Evolutionary conservation across 2,888 invertebrate species (phyloP).

Genomic region (Eucera pruinosa): DNA sequence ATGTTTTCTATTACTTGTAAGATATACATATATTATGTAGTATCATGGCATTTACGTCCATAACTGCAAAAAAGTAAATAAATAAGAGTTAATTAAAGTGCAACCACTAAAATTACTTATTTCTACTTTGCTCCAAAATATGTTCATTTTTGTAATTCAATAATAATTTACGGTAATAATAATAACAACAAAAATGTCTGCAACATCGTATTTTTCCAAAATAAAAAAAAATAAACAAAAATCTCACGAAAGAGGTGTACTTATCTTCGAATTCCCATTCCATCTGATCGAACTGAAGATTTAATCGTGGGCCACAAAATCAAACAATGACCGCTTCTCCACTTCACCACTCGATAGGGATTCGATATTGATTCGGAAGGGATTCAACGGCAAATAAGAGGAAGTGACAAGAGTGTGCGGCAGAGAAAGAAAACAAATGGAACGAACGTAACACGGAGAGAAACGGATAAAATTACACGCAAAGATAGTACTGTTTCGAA

Average conservation of each 20-base stretch:
- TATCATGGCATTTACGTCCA: no score
- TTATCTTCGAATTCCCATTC: background rate
- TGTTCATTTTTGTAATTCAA: no score
- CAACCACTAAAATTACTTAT: no score
- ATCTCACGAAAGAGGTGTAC: background rate
- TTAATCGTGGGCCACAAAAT: background rate
- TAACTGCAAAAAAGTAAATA: no score
- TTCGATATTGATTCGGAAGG: constrained; percentile 15
- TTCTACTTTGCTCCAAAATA: no score
- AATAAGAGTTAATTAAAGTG: no score
- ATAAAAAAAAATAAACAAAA: background rate
- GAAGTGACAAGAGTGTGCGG: background rate
- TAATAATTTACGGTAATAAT: no score
- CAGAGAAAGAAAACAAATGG: background rate
- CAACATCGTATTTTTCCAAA: background rate
- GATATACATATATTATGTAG: no score
- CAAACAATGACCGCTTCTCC: background rate
- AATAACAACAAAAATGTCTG: background rate
- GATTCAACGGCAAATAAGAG: background rate
- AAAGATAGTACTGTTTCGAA: constrained; percentile 35
- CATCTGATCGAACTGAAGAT: background rate
- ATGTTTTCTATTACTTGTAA: no score
- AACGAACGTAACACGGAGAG: background rate
- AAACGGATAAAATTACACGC: constrained; percentile 35
- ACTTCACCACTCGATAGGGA: background rate